Percentiles rank a stretch among this genome's conserved stretches.
phyloP scores from a whole-genome alignment of 2,888 invertebrate genomes.

The Eutolmus rufibarbis region DNA sequence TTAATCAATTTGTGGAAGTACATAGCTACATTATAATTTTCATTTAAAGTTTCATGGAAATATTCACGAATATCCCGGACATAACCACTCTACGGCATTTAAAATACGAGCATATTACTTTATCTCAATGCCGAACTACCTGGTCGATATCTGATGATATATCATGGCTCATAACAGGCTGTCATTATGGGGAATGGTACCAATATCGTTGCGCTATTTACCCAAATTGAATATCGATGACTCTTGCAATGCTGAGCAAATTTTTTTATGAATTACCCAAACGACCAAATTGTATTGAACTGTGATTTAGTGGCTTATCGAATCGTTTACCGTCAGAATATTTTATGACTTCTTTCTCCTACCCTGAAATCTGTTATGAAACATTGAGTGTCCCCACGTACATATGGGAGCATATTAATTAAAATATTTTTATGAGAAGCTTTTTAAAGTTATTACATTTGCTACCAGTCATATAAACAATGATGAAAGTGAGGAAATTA shows the following conservation, averaged over 20 bases:
- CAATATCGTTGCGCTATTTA: slow-evolving; percentile 30
- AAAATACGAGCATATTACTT: not conserved
- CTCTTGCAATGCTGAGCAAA: slow-evolving; percentile 1
- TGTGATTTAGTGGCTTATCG: slow-evolving; percentile 26
- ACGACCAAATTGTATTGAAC: slow-evolving; percentile 7
- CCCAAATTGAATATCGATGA: slow-evolving; percentile 30
- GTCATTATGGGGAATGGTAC: slow-evolving; percentile 28
- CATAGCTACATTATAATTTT: not conserved
- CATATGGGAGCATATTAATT: not conserved
- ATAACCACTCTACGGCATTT: not conserved
- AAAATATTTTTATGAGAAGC: not conserved
- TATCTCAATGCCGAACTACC: not conserved
- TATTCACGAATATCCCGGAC: not conserved
- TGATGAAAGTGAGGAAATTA: not conserved
- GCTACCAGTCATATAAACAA: not conserved
- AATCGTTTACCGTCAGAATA: slow-evolving; percentile 14
- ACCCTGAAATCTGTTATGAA: not conserved
- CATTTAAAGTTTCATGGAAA: not conserved
- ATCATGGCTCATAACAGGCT: slow-evolving; percentile 8
- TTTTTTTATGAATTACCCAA: slow-evolving; percentile 3
- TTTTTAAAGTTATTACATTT: not conserved
- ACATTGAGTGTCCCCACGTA: not conserved
- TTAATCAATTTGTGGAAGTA: not conserved
- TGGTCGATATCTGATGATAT: slow-evolving; percentile 16
- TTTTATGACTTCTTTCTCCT: not conserved